A percentile compares a stretch with the other conserved stretches of the same genome.
These are phyloP conservation scores for Charaxes varanes DNA, from an alignment of 1,140 invertebrate genomes.

Conservation along the genomic window DNA sequence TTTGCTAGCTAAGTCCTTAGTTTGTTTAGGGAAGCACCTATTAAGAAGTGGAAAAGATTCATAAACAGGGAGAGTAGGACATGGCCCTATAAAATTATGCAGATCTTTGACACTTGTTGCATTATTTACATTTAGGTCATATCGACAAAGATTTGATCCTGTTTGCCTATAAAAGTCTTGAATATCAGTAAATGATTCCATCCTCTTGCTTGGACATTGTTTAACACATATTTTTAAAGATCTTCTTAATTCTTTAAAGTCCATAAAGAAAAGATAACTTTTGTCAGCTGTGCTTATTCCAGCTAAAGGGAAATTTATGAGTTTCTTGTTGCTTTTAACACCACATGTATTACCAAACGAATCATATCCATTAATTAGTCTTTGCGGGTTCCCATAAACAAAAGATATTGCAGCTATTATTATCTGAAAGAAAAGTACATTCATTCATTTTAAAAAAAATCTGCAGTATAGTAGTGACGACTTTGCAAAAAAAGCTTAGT, in stretches of 20 bases:
- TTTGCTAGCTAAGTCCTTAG: slow-evolving; percentile 76
- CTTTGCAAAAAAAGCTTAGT: too few species aligned
- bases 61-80: slow-evolving; percentile 82
- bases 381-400: slow-evolving; percentile 90
- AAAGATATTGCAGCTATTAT: slow-evolving; percentile 91
- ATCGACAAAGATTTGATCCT: slow-evolving; percentile 81
- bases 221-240: slow-evolving; percentile 93
- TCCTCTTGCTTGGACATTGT: slow-evolving; percentile 83
- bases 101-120: slow-evolving; percentile 49
- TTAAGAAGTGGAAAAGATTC: slow-evolving; percentile 87
- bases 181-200: slow-evolving; percentile 81
- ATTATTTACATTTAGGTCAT: slow-evolving; percentile 79
- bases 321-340: slow-evolving; percentile 83
- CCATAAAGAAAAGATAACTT: slow-evolving; percentile 89
- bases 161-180: slow-evolving; percentile 83
- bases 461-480: background rate
- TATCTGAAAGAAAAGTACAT: slow-evolving; percentile 74
- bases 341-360: slow-evolving; percentile 98
- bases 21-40: slow-evolving; percentile 86
- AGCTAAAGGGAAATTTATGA: slow-evolving; percentile 83
- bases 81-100: slow-evolving; percentile 80
- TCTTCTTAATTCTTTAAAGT: slow-evolving; percentile 83
- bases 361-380: slow-evolving; percentile 94
- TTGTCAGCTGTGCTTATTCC: slow-evolving; percentile 88
- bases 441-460: background rate